Evolutionary conservation across 2,113 vertebrate genomes (phyloP), one percentile per base, ranked within the genome.

Genomic region (Formicarius rufipectus): DNA sequence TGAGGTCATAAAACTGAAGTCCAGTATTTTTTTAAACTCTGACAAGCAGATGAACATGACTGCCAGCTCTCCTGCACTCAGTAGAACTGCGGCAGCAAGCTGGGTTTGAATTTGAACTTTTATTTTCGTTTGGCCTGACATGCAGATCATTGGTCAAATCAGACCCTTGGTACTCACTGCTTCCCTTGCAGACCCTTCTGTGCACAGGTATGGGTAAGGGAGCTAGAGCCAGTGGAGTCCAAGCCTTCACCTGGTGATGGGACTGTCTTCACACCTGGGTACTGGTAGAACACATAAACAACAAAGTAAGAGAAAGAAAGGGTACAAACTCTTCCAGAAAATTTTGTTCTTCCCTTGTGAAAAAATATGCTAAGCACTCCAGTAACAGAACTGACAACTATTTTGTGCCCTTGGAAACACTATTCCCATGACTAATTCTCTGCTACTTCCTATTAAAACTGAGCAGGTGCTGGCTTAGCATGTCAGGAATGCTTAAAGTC

Each of bases 221-320:
- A 3, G 9, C 7, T 62, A 40, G 15, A 76, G 31, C 0, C 2
- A 7, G 1, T n/a, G 21, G 5, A 42, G 20, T 13, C 18, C 64
- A 66, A 47, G 30, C 33, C 10, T 63, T 40, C 49, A 10, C n/a
- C 37, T 22, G 23, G 10, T 10, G 8, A 13, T 55, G 22, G 17
- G 9, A 6, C 20, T 55, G 20, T 14, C 17, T 56, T 17, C 13
- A 27, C 22, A 37, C 17, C 9, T 49, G 30, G 9, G 9, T 89
- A 13, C 7, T 44, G 10, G 35, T 4, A 53, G 35, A 84, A 52
- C 30, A 25, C 15, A 11, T 20, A 30, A 59, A 22, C 5, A 68
- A 28, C 6, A 35, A 30, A 68, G 31, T 7, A 63, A 72, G 39
- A 25, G 42, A 59, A 84, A 49, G 14, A 67, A 72, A 62, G 7